Evolutionary conservation across 2,888 invertebrate genomes (phyloP), one percentile per base, ranked within the genome.

Genomic region (Cheilosia vulpina): DNA sequence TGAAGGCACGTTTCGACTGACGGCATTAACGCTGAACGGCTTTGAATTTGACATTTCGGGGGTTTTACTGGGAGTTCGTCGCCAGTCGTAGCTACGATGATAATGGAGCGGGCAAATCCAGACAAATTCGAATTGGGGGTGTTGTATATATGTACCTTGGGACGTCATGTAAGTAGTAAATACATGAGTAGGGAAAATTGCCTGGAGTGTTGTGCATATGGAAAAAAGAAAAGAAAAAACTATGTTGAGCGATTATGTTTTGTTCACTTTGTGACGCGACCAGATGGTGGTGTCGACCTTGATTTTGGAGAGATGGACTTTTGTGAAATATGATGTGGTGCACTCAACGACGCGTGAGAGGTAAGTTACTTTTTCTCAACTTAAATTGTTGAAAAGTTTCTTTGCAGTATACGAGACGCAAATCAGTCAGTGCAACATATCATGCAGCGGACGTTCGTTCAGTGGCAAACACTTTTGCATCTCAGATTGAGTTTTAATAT

Each of bases 221-320:
- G 24, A 17, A 17, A 27, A 27, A 1, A 7, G 7, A 27, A 0
- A 6, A 27, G 1, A 27, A 9, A 52, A n/a, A n/a, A n/a, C n/a
- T 5, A 41, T 71, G 38, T 27, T 71, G 60, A 71, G 43, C 71
- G 60, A 71, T 71, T 71, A 38, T 50, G 71, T 60, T 58, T 71
- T 60, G 50, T 60, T 71, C 38, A 71, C 27, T 71, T 58, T 55
- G 52, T 60, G 63, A 63, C 73, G 53, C 43, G 4, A 38, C 47
- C 63, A 55, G 34, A 34, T 52, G 41, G 11, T n/a, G 19, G 11
- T n/a, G 19, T 63, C 38, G 73, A 24, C 73, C 63, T 55, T 73
- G 62, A 62, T 73, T 62, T 68, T 13, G 21, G 19, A 52, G 21
- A 24, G 17, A 50, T 50, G 21, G 6, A 50, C 9, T 50, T 19